Base-by-base conservation (phyloP, 2,113 vertebrate species). In the Gambusia holbrooki region DNA sequence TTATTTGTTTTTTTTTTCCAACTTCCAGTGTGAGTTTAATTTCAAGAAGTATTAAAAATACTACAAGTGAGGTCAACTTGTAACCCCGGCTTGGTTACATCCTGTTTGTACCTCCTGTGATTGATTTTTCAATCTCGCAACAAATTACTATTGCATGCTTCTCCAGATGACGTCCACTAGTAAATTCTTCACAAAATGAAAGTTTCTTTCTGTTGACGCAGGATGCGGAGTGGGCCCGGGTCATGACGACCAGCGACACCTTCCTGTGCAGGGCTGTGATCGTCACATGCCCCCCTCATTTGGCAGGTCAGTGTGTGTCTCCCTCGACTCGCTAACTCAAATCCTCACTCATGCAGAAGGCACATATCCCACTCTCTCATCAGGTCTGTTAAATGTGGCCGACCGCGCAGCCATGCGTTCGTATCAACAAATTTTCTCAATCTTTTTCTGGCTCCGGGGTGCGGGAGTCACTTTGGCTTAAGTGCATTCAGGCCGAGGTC, bases 241-340 rank as follows among this genome's bases (percentile, higher is more conserved):
- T 95, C 70, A 83, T 25, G 62, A 94, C 93, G 4, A 54, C 63
- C 51, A 60, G 33, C 40, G 68, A 86, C 65, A 84, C 81, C 45
- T 87, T 92, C 85, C 66, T 81, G 82, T 92, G 93, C 88, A 84
- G 87, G 73, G 87, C 89, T 27, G 92, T 93, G 82, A 94, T 95
- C 58, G 88, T 95, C 88, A 90, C 91, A 75, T 94, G 92, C 86
- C 93, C 92, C 66, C 93, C 94, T 83, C 93, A 94, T 86, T 88
- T 94, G 82, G 91, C 94, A 91, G 92, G 94, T 95, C 80, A 93
- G 93, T 89, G 81, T 68, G 68, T n/a, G 30, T 85, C 82, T 81
- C 66, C 40, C 76, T 73, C 28, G 19, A 78, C 71, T 74, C 48
- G 48, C 74, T 75, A 87, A 89, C 84, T 84, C 66, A 77, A 85